Evolutionary conservation across 1,140 invertebrate genomes (phyloP).

Genomic region (Drosophila equinoxialis): DNA sequence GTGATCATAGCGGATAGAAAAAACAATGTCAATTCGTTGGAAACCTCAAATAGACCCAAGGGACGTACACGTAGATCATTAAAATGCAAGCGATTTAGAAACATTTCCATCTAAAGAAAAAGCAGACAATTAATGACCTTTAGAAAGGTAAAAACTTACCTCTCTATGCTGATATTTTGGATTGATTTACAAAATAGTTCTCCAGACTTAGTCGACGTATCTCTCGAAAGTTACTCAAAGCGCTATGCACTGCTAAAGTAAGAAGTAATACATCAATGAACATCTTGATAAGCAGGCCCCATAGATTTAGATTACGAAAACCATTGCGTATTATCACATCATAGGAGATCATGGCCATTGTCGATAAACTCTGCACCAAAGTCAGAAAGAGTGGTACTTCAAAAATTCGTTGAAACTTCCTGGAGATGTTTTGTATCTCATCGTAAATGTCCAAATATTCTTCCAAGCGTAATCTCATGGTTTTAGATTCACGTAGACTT

Average conservation of each 20-base stretch:
- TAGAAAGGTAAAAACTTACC: slow-evolving; percentile 11
- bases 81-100: slow-evolving; percentile 52
- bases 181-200: slow-evolving; percentile 51
- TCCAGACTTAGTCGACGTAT: slow-evolving; percentile 52
- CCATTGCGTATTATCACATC: slow-evolving; percentile 39
- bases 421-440: slow-evolving; percentile 47
- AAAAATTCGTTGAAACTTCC: slow-evolving; percentile 49
- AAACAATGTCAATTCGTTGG: slow-evolving; percentile 24
- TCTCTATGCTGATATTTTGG: slow-evolving; percentile 48
- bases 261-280: slow-evolving; percentile 59
- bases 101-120: slow-evolving; percentile 51
- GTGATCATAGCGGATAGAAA: slow-evolving; percentile 63
- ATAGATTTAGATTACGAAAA: slow-evolving; percentile 28
- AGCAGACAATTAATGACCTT: too few relatives aligned
- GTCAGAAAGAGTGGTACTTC: slow-evolving; percentile 46
- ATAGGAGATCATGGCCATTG: slow-evolving; percentile 45
- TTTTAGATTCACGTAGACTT: slow-evolving; percentile 24
- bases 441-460: slow-evolving; percentile 60
- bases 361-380: slow-evolving; percentile 36
- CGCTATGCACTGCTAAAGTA: slow-evolving; percentile 56
- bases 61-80: slow-evolving; percentile 28
- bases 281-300: slow-evolving; percentile 48
- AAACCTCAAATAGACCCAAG: slow-evolving; percentile 29
- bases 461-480: slow-evolving; percentile 42
- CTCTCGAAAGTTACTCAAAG: slow-evolving; percentile 42